Base-by-base conservation (phyloP, 1,140 invertebrate species). In the Coelopa frigida region DNA sequence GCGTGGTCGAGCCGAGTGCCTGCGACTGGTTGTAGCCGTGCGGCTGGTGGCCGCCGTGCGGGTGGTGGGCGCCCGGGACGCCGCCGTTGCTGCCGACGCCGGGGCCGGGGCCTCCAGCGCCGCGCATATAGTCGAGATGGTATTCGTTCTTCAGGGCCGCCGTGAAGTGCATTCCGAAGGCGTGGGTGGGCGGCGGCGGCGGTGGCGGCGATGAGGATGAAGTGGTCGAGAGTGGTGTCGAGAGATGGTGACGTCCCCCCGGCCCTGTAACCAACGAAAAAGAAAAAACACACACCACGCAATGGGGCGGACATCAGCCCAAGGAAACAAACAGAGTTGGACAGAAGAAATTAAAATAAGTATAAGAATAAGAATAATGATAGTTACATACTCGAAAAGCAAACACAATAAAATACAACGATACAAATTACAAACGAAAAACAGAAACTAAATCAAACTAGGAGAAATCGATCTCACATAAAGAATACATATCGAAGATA, bases 301-400 rank as follows among this genome's bases (percentile, higher is more conserved):
- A 59, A 54, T 55, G 63, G 63, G 62, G 65, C 62, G 58, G 59
- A 63, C 68, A 68, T 68, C 59, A 68, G 65, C 65, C 65, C 65
- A 61, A 57, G 42, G 35, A 43, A 49, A 49, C 42, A 49, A 49
- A 49, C 20, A 49, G 41, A 48, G 46, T 42, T 42, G 38, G 38
- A 48, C 39, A 48, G 38, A 36, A 33, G 27, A 24, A 5, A 18
- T 23, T 17, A 17, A 11, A 29, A 31, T 29, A 7, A 42, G 40
- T 27, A n/a, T 29, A 29, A 29, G 7, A 29, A 8, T 8, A 29
- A 8, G 27, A 29, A 29, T n/a, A n/a, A n/a, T n/a, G n/a, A n/a
- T n/a, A n/a, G n/a, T n/a, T n/a, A n/a, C n/a, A n/a, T n/a, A n/a
- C n/a, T n/a, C n/a, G n/a, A n/a, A n/a, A n/a, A n/a, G n/a, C n/a